Conservation (phyloP, 2,113 vertebrate species). For the Uria lomvia region DNA sequence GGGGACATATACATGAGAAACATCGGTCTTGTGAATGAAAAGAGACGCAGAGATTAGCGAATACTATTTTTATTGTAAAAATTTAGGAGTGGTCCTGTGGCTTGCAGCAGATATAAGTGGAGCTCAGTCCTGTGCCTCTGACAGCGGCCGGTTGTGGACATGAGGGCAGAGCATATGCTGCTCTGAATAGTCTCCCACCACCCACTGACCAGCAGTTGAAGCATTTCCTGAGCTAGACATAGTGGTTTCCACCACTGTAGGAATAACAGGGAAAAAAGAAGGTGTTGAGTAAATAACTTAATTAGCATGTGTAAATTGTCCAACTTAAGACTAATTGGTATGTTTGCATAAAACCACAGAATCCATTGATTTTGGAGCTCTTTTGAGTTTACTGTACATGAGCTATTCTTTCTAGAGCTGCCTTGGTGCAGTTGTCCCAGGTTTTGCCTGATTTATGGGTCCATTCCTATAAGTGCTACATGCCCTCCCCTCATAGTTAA, state of each 20-base stretch:
- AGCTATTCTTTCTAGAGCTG: neutral
- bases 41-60: neutral
- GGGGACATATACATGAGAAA: neutral
- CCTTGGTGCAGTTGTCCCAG: neutral
- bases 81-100: accelerated
- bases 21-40: neutral
- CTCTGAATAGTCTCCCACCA: neutral
- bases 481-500: neutral
- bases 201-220: neutral
- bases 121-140: neutral
- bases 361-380: neutral
- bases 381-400: neutral
- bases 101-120: neutral
- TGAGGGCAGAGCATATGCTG: neutral
- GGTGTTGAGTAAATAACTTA: neutral
- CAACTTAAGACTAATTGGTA: neutral
- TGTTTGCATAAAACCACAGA: neutral
- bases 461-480: neutral
- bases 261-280: neutral
- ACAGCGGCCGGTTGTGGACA: accelerated
- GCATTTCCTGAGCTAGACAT: neutral
- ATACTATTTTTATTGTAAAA: neutral
- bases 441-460: neutral
- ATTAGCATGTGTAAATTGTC: neutral
- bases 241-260: neutral